Conservation (phyloP, 2,113 vertebrate genomes). For the Saccopteryx bilineata region DNA sequence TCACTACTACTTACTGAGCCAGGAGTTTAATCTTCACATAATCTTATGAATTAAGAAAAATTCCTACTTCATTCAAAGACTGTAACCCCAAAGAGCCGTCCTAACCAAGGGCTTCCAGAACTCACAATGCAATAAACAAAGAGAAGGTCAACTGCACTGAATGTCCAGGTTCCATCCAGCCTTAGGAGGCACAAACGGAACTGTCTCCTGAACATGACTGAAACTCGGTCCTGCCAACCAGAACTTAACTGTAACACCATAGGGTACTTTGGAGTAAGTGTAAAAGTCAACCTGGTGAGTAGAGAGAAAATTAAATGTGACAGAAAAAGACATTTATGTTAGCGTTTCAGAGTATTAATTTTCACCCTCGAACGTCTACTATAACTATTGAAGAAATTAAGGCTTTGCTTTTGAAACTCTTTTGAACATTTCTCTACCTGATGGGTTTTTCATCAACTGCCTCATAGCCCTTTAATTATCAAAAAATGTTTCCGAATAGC, state of each 20-base stretch:
- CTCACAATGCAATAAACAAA: not conserved
- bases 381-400: conserved; percentile 41
- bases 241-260: not conserved
- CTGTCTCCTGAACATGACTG: not conserved
- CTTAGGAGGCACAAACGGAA: not conserved
- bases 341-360: not conserved
- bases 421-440: conserved; percentile 41
- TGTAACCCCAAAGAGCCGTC: not conserved
- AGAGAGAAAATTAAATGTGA: conserved; percentile 8
- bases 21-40: not conserved
- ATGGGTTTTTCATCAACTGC: conserved; percentile 38
- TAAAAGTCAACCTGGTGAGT: not conserved
- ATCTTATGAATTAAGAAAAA: not conserved
- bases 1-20: not conserved
- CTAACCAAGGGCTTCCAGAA: not conserved
- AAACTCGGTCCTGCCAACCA: not conserved
- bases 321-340: conserved; percentile 47
- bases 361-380: conserved; percentile 48
- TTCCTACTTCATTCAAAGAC: conserved; percentile 19
- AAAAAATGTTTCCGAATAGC: not conserved
- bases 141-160: not conserved
- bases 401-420: conserved; percentile 45
- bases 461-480: conserved; percentile 44
- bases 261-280: not conserved
- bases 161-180: not conserved